Conservation (phyloP, 2,113 vertebrate species). For the Sialia sialis region DNA sequence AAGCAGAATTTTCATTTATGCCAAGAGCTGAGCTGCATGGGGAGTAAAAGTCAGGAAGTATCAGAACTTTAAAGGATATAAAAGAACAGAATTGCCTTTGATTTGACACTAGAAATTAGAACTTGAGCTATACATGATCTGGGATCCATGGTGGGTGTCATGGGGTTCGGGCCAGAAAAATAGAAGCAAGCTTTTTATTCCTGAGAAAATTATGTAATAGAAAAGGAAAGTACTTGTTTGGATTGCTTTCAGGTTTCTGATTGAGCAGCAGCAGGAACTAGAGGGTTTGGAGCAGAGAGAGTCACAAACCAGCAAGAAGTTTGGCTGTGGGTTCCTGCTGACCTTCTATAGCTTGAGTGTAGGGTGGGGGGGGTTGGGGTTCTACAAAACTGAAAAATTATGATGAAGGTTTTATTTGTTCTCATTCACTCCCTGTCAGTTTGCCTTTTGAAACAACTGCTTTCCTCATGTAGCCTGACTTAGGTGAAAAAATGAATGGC, state of each 20-base stretch:
- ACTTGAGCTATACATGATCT: neutral
- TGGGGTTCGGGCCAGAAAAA: neutral
- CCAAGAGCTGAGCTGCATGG: neutral
- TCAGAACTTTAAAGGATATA: neutral
- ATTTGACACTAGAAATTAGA: neutral
- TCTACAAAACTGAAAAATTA: accelerated
- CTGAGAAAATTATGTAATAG: neutral
- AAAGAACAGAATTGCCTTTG: conserved; percentile 3
- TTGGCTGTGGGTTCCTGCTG: neutral
- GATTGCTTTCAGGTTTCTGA: neutral
- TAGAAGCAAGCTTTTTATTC: neutral
- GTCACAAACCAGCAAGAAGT: neutral
- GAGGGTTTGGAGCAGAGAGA: neutral
- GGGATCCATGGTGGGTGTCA: neutral
- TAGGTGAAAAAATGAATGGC: neutral
- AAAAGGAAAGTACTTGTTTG: neutral
- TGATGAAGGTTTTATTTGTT: neutral
- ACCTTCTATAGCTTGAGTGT: neutral
- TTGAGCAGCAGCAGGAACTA: neutral
- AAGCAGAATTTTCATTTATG: conserved; percentile 18
- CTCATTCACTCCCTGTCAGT: neutral
- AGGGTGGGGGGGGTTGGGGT: accelerated
- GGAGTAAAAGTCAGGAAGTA: neutral
- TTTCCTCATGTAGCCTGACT: neutral
- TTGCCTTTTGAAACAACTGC: neutral